phyloP scores from a whole-genome alignment of 2,888 invertebrate genomes.

The Epiblema foenella region DNA sequence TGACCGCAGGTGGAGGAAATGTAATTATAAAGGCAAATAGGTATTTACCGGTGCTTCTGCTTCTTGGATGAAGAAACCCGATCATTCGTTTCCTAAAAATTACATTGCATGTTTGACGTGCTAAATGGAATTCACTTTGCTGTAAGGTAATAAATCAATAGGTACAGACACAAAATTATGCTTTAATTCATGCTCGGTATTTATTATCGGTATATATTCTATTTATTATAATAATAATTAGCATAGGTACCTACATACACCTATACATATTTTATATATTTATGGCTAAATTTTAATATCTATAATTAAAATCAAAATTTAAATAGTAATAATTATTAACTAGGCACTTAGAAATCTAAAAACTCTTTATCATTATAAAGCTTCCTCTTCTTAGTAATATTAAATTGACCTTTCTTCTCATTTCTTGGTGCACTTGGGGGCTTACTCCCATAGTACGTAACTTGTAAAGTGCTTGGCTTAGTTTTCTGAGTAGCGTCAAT shows the following conservation, averaged over 20 bases:
- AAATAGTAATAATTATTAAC: neutral
- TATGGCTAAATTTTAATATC: too few species aligned
- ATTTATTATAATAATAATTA: too few species aligned
- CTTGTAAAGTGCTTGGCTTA: conserved; percentile 63
- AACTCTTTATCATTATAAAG: conserved; percentile 75
- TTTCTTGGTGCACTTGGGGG: conserved; percentile 49
- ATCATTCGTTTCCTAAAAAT: conserved; percentile 10
- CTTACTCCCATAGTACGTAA: conserved; percentile 68
- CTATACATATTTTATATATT: too few species aligned
- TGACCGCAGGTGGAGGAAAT: neutral
- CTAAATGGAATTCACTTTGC: too few species aligned
- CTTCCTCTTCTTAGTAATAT: conserved; percentile 77
- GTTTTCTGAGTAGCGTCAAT: conserved; percentile 34
- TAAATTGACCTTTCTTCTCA: conserved; percentile 74
- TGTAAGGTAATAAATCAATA: too few species aligned
- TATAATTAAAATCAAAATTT: too few species aligned
- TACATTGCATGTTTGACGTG: neutral
- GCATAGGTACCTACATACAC: too few species aligned
- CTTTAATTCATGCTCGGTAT: neutral
- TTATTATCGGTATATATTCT: neutral
- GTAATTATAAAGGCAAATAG: conserved; percentile 19
- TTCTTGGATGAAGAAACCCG: conserved; percentile 37
- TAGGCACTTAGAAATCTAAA: conserved; percentile 62
- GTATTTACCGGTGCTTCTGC: neutral
- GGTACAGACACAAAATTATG: too few species aligned